A percentile compares a stretch with the other conserved stretches of the same genome.
Evolutionary conservation across 1,140 invertebrate genomes (phyloP).

Genomic region (Nebria ingens): DNA sequence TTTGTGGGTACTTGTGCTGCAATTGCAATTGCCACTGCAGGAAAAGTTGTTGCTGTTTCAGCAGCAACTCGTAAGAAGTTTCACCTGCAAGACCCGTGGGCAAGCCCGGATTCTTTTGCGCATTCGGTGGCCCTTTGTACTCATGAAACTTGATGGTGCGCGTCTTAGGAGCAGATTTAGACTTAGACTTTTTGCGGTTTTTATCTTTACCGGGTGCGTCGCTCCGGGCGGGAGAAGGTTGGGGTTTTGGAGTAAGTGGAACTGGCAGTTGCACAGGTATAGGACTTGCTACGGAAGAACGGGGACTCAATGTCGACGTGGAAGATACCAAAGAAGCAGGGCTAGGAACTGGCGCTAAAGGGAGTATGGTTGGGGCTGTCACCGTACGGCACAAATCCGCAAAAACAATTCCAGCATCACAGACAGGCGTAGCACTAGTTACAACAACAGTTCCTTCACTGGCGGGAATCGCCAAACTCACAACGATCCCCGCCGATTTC

Average conservation of each 20-base stretch:
- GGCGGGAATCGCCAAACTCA: constrained; percentile 48
- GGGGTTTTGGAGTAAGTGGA: constrained; percentile 43
- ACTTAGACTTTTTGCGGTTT: constrained; percentile 83
- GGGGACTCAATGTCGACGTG: constrained; percentile 58
- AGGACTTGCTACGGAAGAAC: constrained; percentile 53
- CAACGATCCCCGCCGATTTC: constrained; percentile 54
- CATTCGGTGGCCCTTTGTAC: constrained; percentile 93
- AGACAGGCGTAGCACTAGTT: constrained; percentile 39
- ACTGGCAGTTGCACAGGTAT: constrained; percentile 40
- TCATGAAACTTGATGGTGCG: constrained; percentile 96
- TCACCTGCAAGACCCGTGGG: constrained; percentile 47
- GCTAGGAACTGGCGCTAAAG: constrained; percentile 35
- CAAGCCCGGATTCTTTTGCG: constrained; percentile 51
- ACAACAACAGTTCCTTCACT: constrained; percentile 35
- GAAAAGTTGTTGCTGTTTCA: constrained; percentile 89
- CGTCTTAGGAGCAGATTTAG: constrained; percentile 76
- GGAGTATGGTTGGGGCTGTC: constrained; percentile 37
- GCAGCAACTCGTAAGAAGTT: constrained; percentile 81
- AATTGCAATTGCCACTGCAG: constrained; percentile 79
- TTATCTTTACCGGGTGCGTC: constrained; percentile 70
- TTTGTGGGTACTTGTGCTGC: constrained; percentile 73
- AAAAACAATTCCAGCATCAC: constrained; percentile 36
- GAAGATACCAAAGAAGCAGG: constrained; percentile 51
- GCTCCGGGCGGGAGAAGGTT: constrained; percentile 42
- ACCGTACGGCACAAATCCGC: constrained; percentile 52